These are phyloP conservation scores for Crenichthys baileyi DNA, from an alignment of 2,797 vertebrate genomes.

Conservation along the genomic window DNA sequence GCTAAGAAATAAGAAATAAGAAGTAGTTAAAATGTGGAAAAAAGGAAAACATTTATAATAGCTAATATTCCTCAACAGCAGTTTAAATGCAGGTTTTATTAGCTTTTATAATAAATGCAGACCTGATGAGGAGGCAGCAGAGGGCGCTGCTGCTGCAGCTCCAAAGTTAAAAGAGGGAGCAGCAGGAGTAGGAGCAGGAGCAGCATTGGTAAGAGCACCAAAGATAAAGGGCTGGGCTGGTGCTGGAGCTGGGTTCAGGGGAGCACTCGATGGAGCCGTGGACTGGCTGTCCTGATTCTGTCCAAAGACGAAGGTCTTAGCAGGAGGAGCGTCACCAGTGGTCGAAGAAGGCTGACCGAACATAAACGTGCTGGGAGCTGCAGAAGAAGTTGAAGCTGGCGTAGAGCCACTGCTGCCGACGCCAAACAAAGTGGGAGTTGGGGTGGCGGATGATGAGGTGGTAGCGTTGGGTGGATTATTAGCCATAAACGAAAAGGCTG, in stretches of 20 bases:
- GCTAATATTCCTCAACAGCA: not conserved
- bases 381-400: conserved; percentile 58
- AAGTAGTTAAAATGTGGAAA: not conserved
- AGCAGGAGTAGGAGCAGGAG: conserved; percentile 52
- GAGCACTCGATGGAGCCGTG: conserved; percentile 68
- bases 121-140: conserved; percentile 88
- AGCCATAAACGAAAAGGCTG: conserved; percentile 86
- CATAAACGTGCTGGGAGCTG: conserved; percentile 80
- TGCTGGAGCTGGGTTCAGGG: conserved; percentile 64
- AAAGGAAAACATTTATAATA: not conserved
- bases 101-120: conserved; percentile 2
- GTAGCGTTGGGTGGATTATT: conserved; percentile 77
- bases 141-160: conserved; percentile 78
- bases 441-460: conserved; percentile 73
- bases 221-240: conserved; percentile 86
- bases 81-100: not conserved
- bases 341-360: conserved; percentile 86
- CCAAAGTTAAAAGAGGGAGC: conserved; percentile 87
- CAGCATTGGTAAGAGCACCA: conserved; percentile 75
- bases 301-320: conserved; percentile 88
- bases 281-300: conserved; percentile 86
- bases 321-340: conserved; percentile 78
- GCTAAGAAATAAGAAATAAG: conserved; percentile 32
- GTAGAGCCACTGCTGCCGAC: conserved; percentile 31
- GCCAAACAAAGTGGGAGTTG: conserved; percentile 82